Evolutionary conservation across 2,888 invertebrate genomes (phyloP).

Genomic region (Drosophila glabriapex): DNA sequence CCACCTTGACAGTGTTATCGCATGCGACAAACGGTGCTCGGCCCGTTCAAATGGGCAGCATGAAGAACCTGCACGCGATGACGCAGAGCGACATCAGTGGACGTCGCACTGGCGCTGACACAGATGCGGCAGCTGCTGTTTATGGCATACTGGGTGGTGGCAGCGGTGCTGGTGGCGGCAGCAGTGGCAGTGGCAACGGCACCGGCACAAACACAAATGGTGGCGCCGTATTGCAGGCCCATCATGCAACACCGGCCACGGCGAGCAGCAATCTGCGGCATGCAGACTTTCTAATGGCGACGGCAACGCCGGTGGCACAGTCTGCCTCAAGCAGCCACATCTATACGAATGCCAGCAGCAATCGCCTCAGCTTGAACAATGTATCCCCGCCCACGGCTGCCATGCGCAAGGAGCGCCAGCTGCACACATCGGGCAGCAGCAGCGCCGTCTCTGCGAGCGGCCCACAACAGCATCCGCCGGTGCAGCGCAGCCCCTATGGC

Average conservation of each 20-base stretch:
- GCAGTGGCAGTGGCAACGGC: slow-evolving; percentile 15
- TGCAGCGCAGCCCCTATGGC: slow-evolving; percentile 79
- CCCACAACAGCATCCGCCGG: slow-evolving; percentile 78
- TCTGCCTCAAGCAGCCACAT: slow-evolving; percentile 72
- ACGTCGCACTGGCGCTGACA: slow-evolving; percentile 69
- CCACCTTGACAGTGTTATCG: slow-evolving; percentile 48
- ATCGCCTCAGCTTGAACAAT: slow-evolving; percentile 80
- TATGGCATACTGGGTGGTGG: slow-evolving; percentile 66
- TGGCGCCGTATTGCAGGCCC: slow-evolving; percentile 73
- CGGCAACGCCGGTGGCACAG: slow-evolving; percentile 79
- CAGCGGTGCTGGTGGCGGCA: not conserved
- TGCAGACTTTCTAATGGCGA: slow-evolving; percentile 81
- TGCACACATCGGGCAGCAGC: slow-evolving; percentile 60
- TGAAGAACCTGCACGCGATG: slow-evolving; percentile 84
- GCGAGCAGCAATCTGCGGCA: slow-evolving; percentile 79
- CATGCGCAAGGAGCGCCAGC: slow-evolving; percentile 80
- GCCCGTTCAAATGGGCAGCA: slow-evolving; percentile 78
- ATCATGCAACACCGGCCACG: slow-evolving; percentile 83
- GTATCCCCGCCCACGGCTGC: slow-evolving; percentile 83
- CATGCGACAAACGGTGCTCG: slow-evolving; percentile 68
- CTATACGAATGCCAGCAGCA: slow-evolving; percentile 68
- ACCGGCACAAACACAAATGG: slow-evolving; percentile 69
- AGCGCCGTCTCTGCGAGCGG: slow-evolving; percentile 49
- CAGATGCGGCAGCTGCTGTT: slow-evolving; percentile 56
- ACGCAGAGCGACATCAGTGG: slow-evolving; percentile 84